Percentiles rank a stretch among this genome's conserved stretches.
These are phyloP conservation scores for Anarhynchus alexandrinus DNA, from an alignment of 2,113 vertebrate genomes.

Conservation along the genomic window DNA sequence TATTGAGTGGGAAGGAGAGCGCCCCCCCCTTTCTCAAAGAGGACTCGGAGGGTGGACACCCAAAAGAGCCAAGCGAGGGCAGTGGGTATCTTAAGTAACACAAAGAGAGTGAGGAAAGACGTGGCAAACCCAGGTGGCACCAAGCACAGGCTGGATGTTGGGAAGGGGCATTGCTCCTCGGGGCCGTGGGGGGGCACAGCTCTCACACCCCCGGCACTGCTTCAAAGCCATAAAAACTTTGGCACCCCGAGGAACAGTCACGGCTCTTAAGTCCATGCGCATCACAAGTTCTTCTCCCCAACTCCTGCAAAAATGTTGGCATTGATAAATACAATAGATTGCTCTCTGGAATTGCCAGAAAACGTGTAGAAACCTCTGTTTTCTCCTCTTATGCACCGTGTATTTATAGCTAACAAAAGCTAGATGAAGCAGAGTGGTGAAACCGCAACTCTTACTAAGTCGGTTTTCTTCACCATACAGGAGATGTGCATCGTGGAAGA, in stretches of 20 bases:
- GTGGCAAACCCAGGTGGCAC: not conserved
- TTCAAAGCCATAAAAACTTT: not conserved
- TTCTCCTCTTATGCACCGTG: not conserved
- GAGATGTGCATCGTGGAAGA: constrained; percentile 82
- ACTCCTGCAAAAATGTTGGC: constrained; percentile 26
- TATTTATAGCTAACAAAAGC: constrained; percentile 15
- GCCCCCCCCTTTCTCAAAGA: not conserved
- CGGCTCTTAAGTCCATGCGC: not conserved
- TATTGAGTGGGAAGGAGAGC: not conserved
- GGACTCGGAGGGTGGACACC: not conserved
- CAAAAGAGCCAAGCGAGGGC: not conserved
- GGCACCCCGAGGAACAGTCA: not conserved
- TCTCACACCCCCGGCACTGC: not conserved
- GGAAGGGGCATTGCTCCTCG: not conserved
- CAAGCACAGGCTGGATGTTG: not conserved
- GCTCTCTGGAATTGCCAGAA: not conserved
- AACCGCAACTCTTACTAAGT: not conserved
- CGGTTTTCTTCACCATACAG: constrained; percentile 60
- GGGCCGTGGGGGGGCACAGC: not conserved
- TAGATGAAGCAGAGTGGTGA: not conserved
- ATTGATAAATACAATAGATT: not conserved
- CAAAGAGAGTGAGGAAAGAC: not conserved
- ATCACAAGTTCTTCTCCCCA: not conserved
- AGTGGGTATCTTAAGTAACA: not conserved
- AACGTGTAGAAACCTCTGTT: not conserved